A percentile compares a stretch with the other conserved stretches of the same genome.
These are phyloP conservation scores for Drosophila triauraria DNA, from an alignment of 1,140 invertebrate species.

Conservation along the genomic window DNA sequence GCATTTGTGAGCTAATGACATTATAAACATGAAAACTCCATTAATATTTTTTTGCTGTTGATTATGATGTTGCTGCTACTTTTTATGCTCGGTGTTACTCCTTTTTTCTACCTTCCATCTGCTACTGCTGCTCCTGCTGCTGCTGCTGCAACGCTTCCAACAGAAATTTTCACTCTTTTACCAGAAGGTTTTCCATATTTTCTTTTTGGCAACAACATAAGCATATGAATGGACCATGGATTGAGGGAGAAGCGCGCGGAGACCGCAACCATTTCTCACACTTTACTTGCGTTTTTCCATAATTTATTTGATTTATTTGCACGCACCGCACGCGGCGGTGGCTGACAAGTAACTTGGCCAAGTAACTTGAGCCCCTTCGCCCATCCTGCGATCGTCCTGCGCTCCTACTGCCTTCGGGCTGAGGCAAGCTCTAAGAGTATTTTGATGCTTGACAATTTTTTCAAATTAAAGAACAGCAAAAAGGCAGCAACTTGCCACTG, in stretches of 20 bases:
- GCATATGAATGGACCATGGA: slow-evolving; percentile 69
- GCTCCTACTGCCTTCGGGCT: slow-evolving; percentile 19
- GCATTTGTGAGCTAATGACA: slow-evolving; percentile 83
- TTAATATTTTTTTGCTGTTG: slow-evolving; percentile 79
- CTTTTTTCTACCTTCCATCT: slow-evolving; percentile 46
- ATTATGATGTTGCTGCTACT: slow-evolving; percentile 72
- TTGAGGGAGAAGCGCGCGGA: slow-evolving; percentile 5
- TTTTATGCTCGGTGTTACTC: slow-evolving; percentile 64
- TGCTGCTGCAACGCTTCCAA: slow-evolving; percentile 17
- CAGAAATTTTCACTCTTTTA: slow-evolving; percentile 58
- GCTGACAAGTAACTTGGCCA: slow-evolving; percentile 44
- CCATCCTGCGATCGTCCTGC: neutral
- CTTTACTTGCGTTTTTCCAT: slow-evolving; percentile 62
- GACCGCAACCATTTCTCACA: slow-evolving; percentile 61
- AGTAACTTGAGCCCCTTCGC: slow-evolving; percentile 21
- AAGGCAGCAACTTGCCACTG: slow-evolving; percentile 21
- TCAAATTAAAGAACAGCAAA: slow-evolving; percentile 66
- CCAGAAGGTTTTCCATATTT: slow-evolving; percentile 11
- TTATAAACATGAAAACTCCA: slow-evolving; percentile 84
- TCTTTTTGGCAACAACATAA: slow-evolving; percentile 40
- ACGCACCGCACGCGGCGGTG: slow-evolving; percentile 66
- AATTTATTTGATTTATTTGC: slow-evolving; percentile 83
- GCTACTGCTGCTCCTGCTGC: slow-evolving; percentile 4
- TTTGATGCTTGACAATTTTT: slow-evolving; percentile 83
- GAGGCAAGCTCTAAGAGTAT: slow-evolving; percentile 68